Percentiles rank a stretch among this genome's conserved stretches.
phyloP scores from a whole-genome alignment of 2,888 invertebrate species.

The Gymnocheta viridis region DNA sequence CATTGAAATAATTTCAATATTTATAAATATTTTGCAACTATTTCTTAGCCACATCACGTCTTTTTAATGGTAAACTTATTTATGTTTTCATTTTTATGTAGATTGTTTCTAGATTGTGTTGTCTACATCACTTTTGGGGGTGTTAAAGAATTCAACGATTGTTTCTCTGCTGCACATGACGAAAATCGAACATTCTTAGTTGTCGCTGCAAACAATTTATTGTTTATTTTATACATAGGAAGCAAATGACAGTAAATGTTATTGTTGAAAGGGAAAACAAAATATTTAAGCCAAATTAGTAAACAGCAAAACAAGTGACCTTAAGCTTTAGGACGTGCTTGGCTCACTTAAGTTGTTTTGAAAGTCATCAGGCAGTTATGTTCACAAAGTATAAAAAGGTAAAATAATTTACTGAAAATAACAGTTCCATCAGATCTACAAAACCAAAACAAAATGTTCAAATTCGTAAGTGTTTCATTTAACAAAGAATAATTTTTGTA shows the following conservation, averaged over 20 bases:
- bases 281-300: slow-evolving; percentile 26
- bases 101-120: neutral
- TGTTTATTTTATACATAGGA: neutral
- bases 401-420: slow-evolving; percentile 21
- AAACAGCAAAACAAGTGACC: slow-evolving; percentile 62
- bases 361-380: neutral
- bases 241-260: slow-evolving; percentile 17
- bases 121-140: neutral
- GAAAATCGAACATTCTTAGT: slow-evolving; percentile 20
- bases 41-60: slow-evolving; percentile 44
- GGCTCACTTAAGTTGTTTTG: neutral
- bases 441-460: slow-evolving; percentile 77
- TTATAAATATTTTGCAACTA: neutral
- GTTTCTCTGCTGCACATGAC: no score
- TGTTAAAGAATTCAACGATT: slow-evolving; percentile 2
- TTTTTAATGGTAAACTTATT: neutral
- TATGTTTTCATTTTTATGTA: neutral
- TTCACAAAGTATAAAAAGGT: slow-evolving; percentile 47
- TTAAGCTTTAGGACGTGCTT: slow-evolving; percentile 47
- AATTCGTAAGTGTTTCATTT: slow-evolving; percentile 76
- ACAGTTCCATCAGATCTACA: slow-evolving; percentile 60
- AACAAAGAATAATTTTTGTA: no score
- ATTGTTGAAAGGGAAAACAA: neutral
- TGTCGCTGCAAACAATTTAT: neutral
- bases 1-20: neutral